Base-by-base conservation (phyloP, 2,888 invertebrate species). In the Tinea pellionella region DNA sequence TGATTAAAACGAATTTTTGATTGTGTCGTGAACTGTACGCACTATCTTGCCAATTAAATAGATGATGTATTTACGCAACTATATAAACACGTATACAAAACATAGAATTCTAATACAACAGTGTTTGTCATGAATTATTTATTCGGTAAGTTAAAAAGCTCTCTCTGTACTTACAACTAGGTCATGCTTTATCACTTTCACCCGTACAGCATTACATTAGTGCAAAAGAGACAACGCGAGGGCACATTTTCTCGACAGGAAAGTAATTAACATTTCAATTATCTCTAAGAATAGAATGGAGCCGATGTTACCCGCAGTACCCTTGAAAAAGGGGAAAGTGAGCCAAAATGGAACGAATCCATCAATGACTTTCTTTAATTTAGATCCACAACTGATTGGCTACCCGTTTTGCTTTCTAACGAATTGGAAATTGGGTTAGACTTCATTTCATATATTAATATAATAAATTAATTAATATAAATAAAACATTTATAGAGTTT, bases 281-380 rank as follows among this genome's bases (percentile, higher is more conserved):
- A 53, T 53, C 53, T 53, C 19, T 24, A 24, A 53, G 53, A 53
- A 53, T 53, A 53, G 53, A 53, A 53, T 18, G 2, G 15, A 18
- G 47, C 19, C 24, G 53, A 53, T 53, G 53, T 18, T 53, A 11
- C 53, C 24, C 53, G 24, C 53, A 53, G 53, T 24, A 53, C 53
- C 24, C 53, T 53, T 53, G 53, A 53, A 53, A 53, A 53, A 53
- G 53, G 53, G 53, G 53, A 53, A 24, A 53, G 53, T 24, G 53
- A n/a, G 24, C 19, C 53, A 53, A 53, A 53, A 53, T 53, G 24
- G 53, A 53, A 53, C 53, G 53, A 53, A 53, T 53, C 53, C 53
- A 53, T 53, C 57, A 57, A 32, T 57, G 57, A 57, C 57, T 57
- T 57, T 30, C 57, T 57, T 57, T 57, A 57, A 57, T 57, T 57